These are phyloP conservation scores for Ptychadena robeensis DNA, from an alignment of 2,797 vertebrate genomes.

Conservation along the genomic window DNA sequence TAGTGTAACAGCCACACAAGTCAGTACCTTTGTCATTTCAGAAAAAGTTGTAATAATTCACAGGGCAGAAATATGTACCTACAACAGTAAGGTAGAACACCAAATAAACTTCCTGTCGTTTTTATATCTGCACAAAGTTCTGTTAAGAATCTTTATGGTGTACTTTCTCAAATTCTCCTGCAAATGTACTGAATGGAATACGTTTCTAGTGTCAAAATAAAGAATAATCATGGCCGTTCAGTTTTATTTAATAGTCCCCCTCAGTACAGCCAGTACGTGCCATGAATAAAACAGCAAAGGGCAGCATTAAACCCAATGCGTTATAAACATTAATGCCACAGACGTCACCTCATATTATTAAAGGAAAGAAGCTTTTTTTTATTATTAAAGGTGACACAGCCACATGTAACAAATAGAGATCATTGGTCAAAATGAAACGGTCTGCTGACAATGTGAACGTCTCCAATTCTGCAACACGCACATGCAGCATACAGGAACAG, in stretches of 20 bases:
- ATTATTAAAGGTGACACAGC: slow-evolving; percentile 16
- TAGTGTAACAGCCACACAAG: no score
- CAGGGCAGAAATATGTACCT: no score
- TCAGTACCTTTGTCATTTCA: no score
- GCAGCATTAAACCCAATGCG: neutral
- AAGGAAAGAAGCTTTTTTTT: neutral
- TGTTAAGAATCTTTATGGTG: no score
- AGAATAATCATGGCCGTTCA: neutral
- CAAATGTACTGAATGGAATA: no score
- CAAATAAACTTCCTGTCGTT: no score
- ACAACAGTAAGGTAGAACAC: no score
- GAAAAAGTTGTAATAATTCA: no score
- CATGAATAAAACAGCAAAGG: neutral
- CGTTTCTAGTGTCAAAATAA: no score
- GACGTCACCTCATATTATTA: neutral
- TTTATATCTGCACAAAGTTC: no score
- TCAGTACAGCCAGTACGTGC: neutral
- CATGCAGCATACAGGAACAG: slow-evolving; percentile 5
- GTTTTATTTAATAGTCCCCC: neutral
- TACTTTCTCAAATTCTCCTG: no score
- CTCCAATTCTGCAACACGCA: slow-evolving; percentile 1
- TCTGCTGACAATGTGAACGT: slow-evolving; percentile 22
- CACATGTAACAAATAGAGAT: slow-evolving; percentile 17
- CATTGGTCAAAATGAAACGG: slow-evolving; percentile 12
- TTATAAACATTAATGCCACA: neutral